phyloP scores from a whole-genome alignment of 2,797 vertebrate species.

The Tympanoctomys barrerae region DNA sequence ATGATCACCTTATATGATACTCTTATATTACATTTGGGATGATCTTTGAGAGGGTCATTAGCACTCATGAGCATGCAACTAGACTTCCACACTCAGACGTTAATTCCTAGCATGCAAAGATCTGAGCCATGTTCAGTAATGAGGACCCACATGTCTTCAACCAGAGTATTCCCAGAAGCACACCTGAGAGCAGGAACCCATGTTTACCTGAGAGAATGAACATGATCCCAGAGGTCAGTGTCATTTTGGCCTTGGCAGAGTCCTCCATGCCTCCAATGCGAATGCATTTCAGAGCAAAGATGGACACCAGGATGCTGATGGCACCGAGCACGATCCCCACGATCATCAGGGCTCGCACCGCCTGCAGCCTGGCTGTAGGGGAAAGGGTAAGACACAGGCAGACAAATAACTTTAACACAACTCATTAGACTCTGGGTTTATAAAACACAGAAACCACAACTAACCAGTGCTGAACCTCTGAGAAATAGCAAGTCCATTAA shows the following conservation, averaged over 20 bases:
- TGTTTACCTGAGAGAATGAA: constrained; percentile 92
- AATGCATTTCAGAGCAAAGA: constrained; percentile 95
- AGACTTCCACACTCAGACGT: not conserved
- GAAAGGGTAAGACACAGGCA: rapidly evolving
- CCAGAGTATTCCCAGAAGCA: not conserved
- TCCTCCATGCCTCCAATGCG: constrained; percentile 95
- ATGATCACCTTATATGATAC: not conserved
- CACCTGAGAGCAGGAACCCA: not conserved
- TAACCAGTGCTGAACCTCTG: not conserved
- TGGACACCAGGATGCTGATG: constrained; percentile 91
- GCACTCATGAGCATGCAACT: not conserved
- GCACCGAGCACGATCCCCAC: constrained; percentile 93
- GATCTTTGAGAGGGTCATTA: not conserved
- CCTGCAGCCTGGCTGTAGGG: constrained; percentile 93
- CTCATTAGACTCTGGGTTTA: not conserved
- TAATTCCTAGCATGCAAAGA: not conserved
- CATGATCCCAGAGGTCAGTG: constrained; percentile 93
- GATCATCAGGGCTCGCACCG: constrained; percentile 94
- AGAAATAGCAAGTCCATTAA: not conserved
- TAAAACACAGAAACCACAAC: not conserved
- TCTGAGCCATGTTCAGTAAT: not conserved
- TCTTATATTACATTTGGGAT: not conserved
- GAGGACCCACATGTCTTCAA: not conserved
- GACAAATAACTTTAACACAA: not conserved
- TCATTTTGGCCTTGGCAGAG: constrained; percentile 94